Base-by-base conservation (phyloP, 2,888 invertebrate genomes). In the Prenolepis imparis region DNA sequence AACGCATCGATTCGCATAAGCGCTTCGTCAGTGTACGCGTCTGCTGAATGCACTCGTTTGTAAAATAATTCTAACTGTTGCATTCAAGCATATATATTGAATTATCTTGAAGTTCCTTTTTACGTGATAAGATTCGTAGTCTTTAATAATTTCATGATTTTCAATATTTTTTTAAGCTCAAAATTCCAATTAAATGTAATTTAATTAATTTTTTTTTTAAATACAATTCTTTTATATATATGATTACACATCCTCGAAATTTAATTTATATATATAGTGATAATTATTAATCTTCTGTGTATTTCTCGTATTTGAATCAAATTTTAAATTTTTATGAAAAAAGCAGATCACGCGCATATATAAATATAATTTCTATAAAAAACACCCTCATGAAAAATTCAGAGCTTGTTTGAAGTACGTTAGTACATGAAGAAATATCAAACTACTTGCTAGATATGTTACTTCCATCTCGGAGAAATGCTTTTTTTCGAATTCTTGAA, bases 1-100 rank as follows among this genome's bases (percentile, higher is more conserved):
- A 85, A 85, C 73, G 73, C 41, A 64, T 48, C 75, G 66, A 75
- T 63, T 36, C 24, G 32, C 18, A 32, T 48, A 64, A 66, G 68
- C 55, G 11, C 15, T 4, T 66, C 36, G 18, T 18, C 32, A 15
- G 21, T 5, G 44, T 12, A 36, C 32, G 21, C 21, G 36, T 36
- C 36, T 24, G 21, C 15, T n/a, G n/a, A 39, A 5, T 21, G n/a
- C n/a, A 12, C 11, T 36, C 41, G 15, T 48, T 8, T 12, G 12
- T 24, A 55, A 24, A 64, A 64, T 24, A 64, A 24, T 64, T 75
- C 6, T 11, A 21, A 9, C 41, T 3, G 12, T 36, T 36, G 52
- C 63, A 21, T 18, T n/a, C n/a, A 11, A 63, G 32, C 18, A 28
- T 18, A n/a, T 12, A 0, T 24, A 48, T 48, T 15, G 12, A 63